Evolutionary conservation across 2,113 vertebrate genomes (phyloP), one percentile per base, ranked within the genome.

Genomic region (Phalacrocorax pelagicus): DNA sequence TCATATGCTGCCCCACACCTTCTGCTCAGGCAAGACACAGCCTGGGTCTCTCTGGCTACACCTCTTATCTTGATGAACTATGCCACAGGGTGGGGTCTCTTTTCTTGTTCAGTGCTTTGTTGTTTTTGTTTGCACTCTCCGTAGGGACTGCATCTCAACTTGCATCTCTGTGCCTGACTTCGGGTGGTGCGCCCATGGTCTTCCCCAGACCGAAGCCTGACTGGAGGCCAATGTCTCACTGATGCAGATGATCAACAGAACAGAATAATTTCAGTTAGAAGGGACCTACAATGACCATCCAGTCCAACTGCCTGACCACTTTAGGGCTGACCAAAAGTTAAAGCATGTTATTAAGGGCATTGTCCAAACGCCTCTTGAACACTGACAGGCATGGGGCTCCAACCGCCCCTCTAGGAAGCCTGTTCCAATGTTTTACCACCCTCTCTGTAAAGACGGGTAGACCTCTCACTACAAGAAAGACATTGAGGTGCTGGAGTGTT

Each of bases 1-100:
- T 72, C 30, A 24, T 20, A 78, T 1, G 2, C 17, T 57, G 30
- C 13, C 51, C 17, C 0, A 1, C 17, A 44, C 10, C 10, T 65
- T 55, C 36, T 49, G 24, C 46, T 81, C 32, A 46, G 46, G 27
- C 18, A 47, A 81, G 36, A 51, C 49, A 55, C 7, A 77, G 18
- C 34, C 44, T 57, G 22, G 9, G 8, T 71, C 14, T 51, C 15
- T 78, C 38, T 81, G 69, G 13, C 36, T 74, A 1, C 12, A 30
- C 11, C 30, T 90, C 27, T 70, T 65, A 24, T 15, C 15, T 57
- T 34, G 15, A 16, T 27, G 49, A 73, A 10, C 49, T 84, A 2
- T 83, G 49, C 40, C 40, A 78, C 21, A 49, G 6, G 6, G 3
- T 24, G 54, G 7, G 3, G 18, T 54, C 38, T 3, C 14, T 81